Evolutionary conservation across 2,113 vertebrate genomes (phyloP).

Genomic region (Halichoeres trimaculatus): DNA sequence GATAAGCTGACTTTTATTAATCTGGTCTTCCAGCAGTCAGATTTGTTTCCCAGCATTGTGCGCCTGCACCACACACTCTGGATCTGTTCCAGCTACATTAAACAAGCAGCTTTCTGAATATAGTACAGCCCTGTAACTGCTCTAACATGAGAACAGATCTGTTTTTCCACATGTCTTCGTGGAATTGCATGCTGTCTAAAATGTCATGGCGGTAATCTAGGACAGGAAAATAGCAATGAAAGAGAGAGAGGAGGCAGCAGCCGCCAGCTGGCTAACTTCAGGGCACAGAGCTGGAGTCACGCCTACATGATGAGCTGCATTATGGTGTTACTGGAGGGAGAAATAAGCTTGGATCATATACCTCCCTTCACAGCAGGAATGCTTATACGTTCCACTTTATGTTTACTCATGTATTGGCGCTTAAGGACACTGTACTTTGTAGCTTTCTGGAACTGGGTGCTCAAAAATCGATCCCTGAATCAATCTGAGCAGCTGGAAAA

Average conservation of each 20-base stretch:
- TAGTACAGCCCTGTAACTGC: not conserved
- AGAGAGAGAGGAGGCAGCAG: conserved; percentile 42
- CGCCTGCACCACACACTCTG: not conserved
- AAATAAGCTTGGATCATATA: not conserved
- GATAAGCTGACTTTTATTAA: conserved; percentile 7
- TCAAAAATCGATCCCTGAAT: conserved; percentile 18
- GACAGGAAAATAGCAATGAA: conserved; percentile 18
- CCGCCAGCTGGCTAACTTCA: conserved; percentile 66
- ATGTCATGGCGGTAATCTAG: conserved; percentile 37
- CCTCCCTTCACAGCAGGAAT: conserved; percentile 5
- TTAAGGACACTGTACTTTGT: conserved; percentile 8
- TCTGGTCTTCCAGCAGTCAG: conserved; percentile 8
- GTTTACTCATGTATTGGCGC: not conserved
- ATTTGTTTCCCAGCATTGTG: conserved; percentile 5
- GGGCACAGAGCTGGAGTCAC: conserved; percentile 42
- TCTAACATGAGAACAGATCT: not conserved
- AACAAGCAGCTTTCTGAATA: conserved; percentile 16
- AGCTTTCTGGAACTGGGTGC: not conserved
- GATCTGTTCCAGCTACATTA: not conserved
- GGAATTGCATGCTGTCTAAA: conserved; percentile 35
- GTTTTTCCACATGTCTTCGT: conserved; percentile 7
- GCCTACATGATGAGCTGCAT: conserved; percentile 45
- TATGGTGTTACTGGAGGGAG: not conserved
- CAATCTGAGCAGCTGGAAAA: not conserved
- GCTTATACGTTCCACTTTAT: not conserved